These are phyloP conservation scores for Helogale parvula DNA, from an alignment of 2,113 vertebrate species.

Conservation along the genomic window DNA sequence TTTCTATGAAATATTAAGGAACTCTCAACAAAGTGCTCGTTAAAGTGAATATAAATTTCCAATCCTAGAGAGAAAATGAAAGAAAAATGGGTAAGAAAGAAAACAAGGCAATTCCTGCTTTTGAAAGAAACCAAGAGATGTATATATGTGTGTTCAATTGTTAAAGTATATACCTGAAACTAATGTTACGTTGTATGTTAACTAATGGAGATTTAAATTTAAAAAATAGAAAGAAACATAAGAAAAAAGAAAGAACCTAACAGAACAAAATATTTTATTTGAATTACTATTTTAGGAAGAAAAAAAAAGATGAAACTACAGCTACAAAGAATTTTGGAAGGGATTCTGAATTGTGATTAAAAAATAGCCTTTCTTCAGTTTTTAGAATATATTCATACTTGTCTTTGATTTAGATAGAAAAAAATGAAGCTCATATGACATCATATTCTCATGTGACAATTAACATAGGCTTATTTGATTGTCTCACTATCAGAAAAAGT, in stretches of 20 bases:
- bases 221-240: background rate
- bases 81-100: background rate
- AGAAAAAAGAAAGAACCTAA: background rate
- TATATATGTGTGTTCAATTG: background rate
- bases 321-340: background rate
- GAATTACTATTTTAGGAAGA: background rate
- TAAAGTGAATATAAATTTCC: background rate
- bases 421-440: no score
- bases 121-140: background rate
- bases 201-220: background rate
- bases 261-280: background rate
- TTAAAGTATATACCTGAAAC: background rate
- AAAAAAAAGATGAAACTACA: background rate
- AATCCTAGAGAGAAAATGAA: background rate
- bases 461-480: background rate
- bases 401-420: background rate
- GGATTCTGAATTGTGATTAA: background rate
- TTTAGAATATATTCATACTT: background rate
- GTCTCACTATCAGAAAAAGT: background rate
- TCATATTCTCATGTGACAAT: background rate
- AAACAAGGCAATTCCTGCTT: background rate
- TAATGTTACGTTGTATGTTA: background rate
- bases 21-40: background rate
- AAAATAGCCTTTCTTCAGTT: background rate
- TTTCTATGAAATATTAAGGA: background rate